These are phyloP conservation scores for Rhagophthalmus giganteus DNA, from an alignment of 2,888 invertebrate species.

Conservation along the genomic window DNA sequence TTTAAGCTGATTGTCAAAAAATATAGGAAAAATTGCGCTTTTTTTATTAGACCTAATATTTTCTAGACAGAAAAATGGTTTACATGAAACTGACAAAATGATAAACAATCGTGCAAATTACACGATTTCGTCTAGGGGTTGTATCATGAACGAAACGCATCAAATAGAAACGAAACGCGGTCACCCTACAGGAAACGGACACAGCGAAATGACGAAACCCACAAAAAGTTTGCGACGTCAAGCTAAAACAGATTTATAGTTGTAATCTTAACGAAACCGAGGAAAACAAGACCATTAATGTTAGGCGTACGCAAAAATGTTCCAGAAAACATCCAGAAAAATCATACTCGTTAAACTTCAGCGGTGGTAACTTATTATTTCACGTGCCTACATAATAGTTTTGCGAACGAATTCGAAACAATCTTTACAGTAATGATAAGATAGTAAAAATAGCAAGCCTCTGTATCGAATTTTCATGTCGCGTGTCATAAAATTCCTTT, in stretches of 20 bases:
- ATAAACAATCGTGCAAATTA: constrained; percentile 23
- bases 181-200: constrained; percentile 17
- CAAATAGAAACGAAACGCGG: constrained; percentile 7
- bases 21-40: neutral
- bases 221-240: constrained; percentile 21
- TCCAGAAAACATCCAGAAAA: neutral
- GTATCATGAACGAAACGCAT: constrained; percentile 6
- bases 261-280: constrained; percentile 22
- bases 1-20: neutral
- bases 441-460: too few species aligned
- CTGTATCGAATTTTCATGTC: too few species aligned
- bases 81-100: constrained; percentile 19
- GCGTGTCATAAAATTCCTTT: too few species aligned
- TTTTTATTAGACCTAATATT: constrained; percentile 1
- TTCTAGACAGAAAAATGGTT: constrained; percentile 3
- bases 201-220: constrained; percentile 18
- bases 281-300: constrained; percentile 23
- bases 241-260: constrained; percentile 24
- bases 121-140: constrained; percentile 11
- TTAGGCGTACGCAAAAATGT: constrained; percentile 10
- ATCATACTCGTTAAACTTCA: neutral
- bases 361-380: too few species aligned
- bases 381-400: too few species aligned
- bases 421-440: too few species aligned
- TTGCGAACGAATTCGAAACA: too few species aligned